Evolutionary conservation across 2,888 invertebrate genomes (phyloP), one percentile per base, ranked within the genome.

Genomic region (Harmothoe impar): DNA sequence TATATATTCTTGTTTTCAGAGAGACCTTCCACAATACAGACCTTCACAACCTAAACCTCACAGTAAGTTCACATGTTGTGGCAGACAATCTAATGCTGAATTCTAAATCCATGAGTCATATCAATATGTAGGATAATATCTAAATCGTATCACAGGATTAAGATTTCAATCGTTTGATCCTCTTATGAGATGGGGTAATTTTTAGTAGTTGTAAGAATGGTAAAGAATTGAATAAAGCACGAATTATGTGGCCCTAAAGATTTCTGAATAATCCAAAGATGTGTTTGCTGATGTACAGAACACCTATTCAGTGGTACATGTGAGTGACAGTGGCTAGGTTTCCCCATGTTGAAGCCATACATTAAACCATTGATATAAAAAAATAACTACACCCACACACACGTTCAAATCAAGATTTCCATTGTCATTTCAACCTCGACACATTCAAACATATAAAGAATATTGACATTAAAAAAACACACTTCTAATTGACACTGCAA

Each of bases 11-110:
- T 54, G 0, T 17, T 89, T 89, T 89, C 89, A 95, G 95, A 52
- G 94, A 94, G 15, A 93, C 93, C 31, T 95, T 95, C 93, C 95
- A 95, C 91, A 93, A 92, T 89, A 94, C 93, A 51, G 94, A 94
- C 31, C 89, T 95, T 35, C 93, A 93, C 56, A 93, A 94, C 31
- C 90, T 95, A 88, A 93, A 94, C 90, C 94, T 94, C 84, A 95
- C 95, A 43, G 92, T 92, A 62, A 92, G 92, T 91, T 0, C 25
- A 12, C 62, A 54, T 29, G 51, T 25, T 5, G n/a, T 5, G 15
- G 10, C 3, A 43, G 43, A 43, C 43, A 43, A 43, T 43, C 43
- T 10, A 43, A 43, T 43, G 10, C 3, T 43, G 43, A 43, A 43
- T 43, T 43, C 43, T 43, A 7, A 43, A 43, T 43, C n/a, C n/a